phyloP scores from a whole-genome alignment of 2,797 vertebrate genomes.

The Chloroceryle inda region DNA sequence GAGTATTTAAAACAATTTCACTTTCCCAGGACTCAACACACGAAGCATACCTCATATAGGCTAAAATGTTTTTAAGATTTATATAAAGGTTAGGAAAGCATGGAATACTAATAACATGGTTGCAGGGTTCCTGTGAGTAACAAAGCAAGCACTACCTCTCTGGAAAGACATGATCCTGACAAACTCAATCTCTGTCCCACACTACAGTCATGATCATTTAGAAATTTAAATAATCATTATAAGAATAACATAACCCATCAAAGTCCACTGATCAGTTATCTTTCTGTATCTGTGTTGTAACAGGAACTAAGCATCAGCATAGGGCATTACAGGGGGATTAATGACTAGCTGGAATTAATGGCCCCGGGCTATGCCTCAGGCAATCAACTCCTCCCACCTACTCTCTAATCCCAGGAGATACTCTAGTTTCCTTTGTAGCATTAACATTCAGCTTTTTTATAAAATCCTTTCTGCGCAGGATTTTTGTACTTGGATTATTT shows the following conservation, averaged over 20 bases:
- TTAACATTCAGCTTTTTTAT: neutral
- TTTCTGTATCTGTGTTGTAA: neutral
- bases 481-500: neutral
- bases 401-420: slow-evolving; percentile 51
- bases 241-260: slow-evolving; percentile 1
- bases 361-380: slow-evolving; percentile 5
- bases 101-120: neutral
- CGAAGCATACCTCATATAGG: neutral
- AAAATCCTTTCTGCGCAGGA: neutral
- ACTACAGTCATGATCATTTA: neutral
- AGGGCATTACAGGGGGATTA: slow-evolving; percentile 51
- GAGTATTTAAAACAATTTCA: neutral
- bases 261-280: neutral
- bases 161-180: neutral
- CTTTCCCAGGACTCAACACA: neutral
- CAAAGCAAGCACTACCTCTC: neutral
- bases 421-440: neutral
- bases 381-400: slow-evolving; percentile 40
- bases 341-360: slow-evolving; percentile 55
- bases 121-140: neutral
- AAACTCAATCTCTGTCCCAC: neutral
- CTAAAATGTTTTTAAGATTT: neutral
- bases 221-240: neutral
- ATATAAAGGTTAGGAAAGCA: neutral
- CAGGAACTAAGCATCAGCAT: slow-evolving; percentile 12